Evolutionary conservation across 1,140 invertebrate species (phyloP).

Genomic region (Leptonema lineaticorne): DNA sequence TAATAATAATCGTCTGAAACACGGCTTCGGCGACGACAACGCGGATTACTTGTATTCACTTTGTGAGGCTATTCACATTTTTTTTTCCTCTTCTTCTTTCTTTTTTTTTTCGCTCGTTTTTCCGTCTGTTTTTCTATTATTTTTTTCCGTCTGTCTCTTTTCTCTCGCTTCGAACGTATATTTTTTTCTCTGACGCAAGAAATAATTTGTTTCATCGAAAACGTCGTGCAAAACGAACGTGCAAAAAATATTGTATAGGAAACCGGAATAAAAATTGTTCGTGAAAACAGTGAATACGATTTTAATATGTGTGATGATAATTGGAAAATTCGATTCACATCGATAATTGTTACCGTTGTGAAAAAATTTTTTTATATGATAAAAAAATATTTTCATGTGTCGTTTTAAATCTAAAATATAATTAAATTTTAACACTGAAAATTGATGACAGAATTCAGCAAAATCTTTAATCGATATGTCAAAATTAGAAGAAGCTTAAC

Average conservation of each 20-base stretch:
- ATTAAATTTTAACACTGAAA: no score
- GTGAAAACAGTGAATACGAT: constrained; percentile 4
- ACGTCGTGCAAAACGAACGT: neutral
- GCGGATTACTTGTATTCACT: constrained; percentile 9
- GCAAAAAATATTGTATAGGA: neutral
- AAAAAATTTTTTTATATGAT: neutral
- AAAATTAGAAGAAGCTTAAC: no score
- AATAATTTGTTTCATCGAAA: constrained; percentile 25
- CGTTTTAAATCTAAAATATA: neutral
- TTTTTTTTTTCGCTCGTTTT: no score
- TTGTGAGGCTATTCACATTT: neutral
- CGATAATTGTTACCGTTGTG: neutral
- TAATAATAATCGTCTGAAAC: neutral
- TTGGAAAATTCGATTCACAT: neutral
- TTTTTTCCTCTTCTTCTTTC: neutral
- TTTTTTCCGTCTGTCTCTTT: neutral
- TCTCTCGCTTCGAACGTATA: no score
- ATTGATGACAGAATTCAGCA: no score
- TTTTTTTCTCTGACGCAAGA: neutral
- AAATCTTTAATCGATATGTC: no score
- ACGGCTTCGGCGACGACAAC: neutral
- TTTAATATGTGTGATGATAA: neutral
- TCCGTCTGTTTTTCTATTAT: constrained; percentile 12
- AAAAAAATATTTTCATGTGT: neutral
- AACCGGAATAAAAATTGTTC: neutral